Evolutionary conservation across 1,140 invertebrate species (phyloP).

Genomic region (Physella acuta): DNA sequence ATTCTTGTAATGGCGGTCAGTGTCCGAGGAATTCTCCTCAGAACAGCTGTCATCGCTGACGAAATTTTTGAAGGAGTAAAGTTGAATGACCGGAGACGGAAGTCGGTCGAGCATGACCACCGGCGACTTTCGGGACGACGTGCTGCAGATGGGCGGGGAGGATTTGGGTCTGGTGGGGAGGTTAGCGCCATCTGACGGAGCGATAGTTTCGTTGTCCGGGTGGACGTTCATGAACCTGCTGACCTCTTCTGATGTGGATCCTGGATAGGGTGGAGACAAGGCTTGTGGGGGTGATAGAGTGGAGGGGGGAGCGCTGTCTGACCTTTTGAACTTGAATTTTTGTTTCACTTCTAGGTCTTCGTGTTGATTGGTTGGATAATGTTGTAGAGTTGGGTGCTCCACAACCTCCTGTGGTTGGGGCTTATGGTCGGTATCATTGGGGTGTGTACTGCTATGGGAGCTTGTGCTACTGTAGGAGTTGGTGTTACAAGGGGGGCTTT

Average conservation of each 20-base stretch:
- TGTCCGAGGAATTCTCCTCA: neutral
- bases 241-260: no score
- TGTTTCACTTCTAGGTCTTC: no score
- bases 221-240: no score
- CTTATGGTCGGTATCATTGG: no score
- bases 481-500: no score
- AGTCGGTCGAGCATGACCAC: slow-evolving; percentile 14
- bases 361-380: no score
- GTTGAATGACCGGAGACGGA: slow-evolving; percentile 12
- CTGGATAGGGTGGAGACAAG: no score
- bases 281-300: no score
- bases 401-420: no score
- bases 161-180: slow-evolving; percentile 1
- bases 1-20: neutral
- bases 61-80: neutral
- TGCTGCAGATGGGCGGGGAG: neutral
- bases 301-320: slow-evolving; percentile 10
- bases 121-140: neutral
- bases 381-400: no score
- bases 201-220: neutral
- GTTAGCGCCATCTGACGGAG: neutral
- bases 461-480: no score
- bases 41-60: neutral
- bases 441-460: no score
- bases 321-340: slow-evolving; percentile 1